Conservation (phyloP, 2,797 vertebrate species). For the Falco naumanni region DNA sequence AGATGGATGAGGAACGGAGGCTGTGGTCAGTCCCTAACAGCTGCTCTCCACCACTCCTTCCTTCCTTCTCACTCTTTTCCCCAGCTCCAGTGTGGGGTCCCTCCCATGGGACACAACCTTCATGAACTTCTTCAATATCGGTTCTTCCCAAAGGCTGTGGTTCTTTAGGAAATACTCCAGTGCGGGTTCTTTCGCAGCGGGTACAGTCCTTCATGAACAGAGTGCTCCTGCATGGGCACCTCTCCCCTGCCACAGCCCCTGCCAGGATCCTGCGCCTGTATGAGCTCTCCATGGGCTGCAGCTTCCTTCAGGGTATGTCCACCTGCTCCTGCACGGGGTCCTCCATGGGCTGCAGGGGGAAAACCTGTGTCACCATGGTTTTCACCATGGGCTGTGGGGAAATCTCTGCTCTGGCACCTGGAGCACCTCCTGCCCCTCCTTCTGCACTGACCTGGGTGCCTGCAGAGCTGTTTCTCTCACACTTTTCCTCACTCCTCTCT, state of each 20-base stretch:
- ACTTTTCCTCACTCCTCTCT: neutral
- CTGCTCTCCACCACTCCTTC: neutral
- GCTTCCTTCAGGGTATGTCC: neutral
- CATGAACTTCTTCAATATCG: fast-evolving
- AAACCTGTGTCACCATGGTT: too few relatives aligned
- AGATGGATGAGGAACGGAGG: neutral
- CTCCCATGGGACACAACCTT: neutral
- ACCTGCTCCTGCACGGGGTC: fast-evolving
- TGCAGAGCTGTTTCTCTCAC: neutral
- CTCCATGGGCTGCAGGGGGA: neutral
- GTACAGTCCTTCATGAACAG: neutral
- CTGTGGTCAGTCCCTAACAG: fast-evolving
- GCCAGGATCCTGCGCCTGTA: neutral
- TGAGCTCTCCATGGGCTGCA: neutral
- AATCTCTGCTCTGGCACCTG: neutral
- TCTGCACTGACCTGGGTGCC: neutral
- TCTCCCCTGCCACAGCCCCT: neutral
- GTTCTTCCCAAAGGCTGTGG: neutral
- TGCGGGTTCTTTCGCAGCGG: neutral
- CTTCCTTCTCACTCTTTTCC: neutral
- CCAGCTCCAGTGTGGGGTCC: neutral
- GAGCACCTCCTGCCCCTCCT: neutral
- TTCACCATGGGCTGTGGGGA: neutral
- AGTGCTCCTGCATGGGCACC: too few relatives aligned
- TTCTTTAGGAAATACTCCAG: neutral